phyloP scores from a whole-genome alignment of 2,113 vertebrate genomes.

The Caranx melampygus region DNA sequence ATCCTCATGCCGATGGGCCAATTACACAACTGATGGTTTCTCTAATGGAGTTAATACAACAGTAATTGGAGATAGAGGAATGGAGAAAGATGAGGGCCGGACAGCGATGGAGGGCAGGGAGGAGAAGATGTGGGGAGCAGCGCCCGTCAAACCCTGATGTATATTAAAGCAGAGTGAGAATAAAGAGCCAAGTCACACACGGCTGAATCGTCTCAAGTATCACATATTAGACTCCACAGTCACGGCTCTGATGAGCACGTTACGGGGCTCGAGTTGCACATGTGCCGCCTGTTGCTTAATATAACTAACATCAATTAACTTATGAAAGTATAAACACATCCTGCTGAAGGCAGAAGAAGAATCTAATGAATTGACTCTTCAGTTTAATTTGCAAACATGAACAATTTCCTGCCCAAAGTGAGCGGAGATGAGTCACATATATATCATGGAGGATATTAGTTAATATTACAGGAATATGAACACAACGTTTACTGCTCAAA shows the following conservation, averaged over 20 bases:
- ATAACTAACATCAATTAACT: constrained; percentile 36
- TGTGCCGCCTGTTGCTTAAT: constrained; percentile 6
- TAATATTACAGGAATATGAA: neutral
- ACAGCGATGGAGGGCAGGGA: neutral
- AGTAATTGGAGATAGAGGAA: constrained; percentile 56
- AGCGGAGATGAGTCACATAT: neutral
- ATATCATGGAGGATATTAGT: neutral
- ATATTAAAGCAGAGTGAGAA: constrained; percentile 22
- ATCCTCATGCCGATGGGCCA: constrained; percentile 54
- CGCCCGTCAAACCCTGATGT: constrained; percentile 17
- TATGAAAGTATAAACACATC: neutral
- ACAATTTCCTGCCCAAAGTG: neutral
- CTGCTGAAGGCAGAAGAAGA: neutral
- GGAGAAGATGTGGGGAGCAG: neutral
- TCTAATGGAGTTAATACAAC: constrained; percentile 65
- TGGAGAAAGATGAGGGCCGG: constrained; percentile 2
- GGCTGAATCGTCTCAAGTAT: constrained; percentile 7
- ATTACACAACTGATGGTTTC: constrained; percentile 64
- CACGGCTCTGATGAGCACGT: constrained; percentile 20
- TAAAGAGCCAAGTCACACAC: neutral
- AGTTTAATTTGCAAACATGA: neutral
- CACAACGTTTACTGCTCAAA: neutral
- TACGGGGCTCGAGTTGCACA: constrained; percentile 5
- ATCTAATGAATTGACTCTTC: constrained; percentile 1
- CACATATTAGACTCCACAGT: constrained; percentile 45